Evolutionary conservation across 2,113 vertebrate species (phyloP), one percentile per base, ranked within the genome.

Genomic region (Chlorodrepanis virens): DNA sequence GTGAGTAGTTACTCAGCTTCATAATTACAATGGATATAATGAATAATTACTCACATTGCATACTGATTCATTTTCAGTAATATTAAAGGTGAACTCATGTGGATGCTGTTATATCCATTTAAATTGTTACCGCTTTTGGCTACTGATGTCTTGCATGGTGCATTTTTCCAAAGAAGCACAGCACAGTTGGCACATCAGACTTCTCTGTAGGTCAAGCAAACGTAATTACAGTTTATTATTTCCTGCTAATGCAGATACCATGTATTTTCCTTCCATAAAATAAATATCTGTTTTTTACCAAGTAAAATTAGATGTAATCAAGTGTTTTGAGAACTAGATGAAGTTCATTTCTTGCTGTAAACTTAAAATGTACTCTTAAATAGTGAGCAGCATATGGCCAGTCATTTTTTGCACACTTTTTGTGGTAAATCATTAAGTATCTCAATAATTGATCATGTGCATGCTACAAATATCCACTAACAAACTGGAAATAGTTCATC

Each of bases 41-140:
- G n/a, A 91, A 77, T 91, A 89, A 93, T 96, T 95, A 95, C 70
- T 72, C 89, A 70, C 68, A 90, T 74, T 94, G 94, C 83, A 89
- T 82, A 83, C 63, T 80, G 68, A 89, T 96, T 92, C 59, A 83
- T 94, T 95, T 95, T 80, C 79, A 56, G 88, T 49, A 68, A 27
- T 90, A 61, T 53, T 93, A 92, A 97, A 92, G 80, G 72, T 84
- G 79, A 91, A 72, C 39, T 94, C 80, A 67, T 27, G 50, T 82
- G 35, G 39, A 44, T 67, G 61, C 63, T 92, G 54, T 94, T 91
- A 20, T 56, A 72, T 22, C 25, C 25, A 76, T 90, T 63, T 82
- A 72, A 90, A 74, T 87, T 76, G 14, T 69, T 80, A 56, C 22
- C 76, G 33, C 56, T 95, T 96, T 63, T 85, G 69, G 45, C 54